These are phyloP conservation scores for Actinostola sp. DNA, from an alignment of 92 coral and sea anemone species.

Conservation along the genomic window DNA sequence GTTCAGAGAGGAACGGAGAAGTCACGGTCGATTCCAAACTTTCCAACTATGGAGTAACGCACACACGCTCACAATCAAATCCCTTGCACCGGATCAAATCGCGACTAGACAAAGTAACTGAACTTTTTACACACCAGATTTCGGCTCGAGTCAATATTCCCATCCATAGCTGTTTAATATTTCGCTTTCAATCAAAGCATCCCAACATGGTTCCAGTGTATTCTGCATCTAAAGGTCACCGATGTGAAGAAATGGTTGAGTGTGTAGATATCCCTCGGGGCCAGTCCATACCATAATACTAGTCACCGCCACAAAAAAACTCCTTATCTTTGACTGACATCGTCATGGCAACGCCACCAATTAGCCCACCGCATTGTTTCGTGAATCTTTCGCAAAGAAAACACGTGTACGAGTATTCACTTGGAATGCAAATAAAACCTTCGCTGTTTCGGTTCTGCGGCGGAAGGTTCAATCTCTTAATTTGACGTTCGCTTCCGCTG, in stretches of 20 bases:
- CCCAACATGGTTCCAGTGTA: neutral
- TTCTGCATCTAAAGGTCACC: constrained; percentile 22
- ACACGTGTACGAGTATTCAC: constrained; percentile 22
- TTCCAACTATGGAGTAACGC: constrained; percentile 55
- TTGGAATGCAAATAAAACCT: neutral
- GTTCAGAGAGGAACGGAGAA: constrained; percentile 7
- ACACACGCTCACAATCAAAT: constrained; percentile 16
- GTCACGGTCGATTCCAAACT: constrained; percentile 30
- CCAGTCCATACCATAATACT: constrained; percentile 81
- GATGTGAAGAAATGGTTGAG: neutral
- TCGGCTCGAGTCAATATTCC: constrained; percentile 70
- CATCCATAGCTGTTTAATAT: constrained; percentile 70
- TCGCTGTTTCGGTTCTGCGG: constrained; percentile 28
- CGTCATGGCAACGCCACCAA: constrained; percentile 32
- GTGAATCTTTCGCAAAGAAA: constrained; percentile 4
- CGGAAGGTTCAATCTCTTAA: too few relatives aligned
- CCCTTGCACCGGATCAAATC: constrained; percentile 15
- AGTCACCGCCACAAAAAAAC: constrained; percentile 7
- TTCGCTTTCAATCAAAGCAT: constrained; percentile 41
- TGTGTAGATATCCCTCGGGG: constrained; percentile 69
- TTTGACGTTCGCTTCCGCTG: constrained; percentile 19
- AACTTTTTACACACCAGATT: constrained; percentile 86
- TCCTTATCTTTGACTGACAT: constrained; percentile 36
- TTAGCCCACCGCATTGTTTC: constrained; percentile 29
- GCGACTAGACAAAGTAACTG: constrained; percentile 38